Evolutionary conservation across 23 tunicate genomes (phyloP).

Genomic region (Halocynthia roretzi): DNA sequence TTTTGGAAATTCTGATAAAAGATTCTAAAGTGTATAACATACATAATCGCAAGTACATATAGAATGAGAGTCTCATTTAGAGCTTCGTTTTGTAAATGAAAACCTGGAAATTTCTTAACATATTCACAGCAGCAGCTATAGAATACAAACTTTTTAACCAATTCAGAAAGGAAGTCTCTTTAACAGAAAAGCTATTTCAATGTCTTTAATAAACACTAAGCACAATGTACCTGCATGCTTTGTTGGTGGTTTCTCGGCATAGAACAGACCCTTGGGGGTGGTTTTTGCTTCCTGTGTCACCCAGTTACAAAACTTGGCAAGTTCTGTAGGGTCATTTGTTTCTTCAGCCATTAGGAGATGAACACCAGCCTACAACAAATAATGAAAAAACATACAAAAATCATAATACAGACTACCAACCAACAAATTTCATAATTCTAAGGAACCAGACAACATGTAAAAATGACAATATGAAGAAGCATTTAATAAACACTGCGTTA

Average conservation of each 20-base stretch:
- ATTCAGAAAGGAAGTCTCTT: no score
- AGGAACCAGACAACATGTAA: neutral
- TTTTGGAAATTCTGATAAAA: no score
- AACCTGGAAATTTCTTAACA: no score
- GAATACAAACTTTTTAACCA: no score
- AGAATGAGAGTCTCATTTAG: no score
- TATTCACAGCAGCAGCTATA: no score
- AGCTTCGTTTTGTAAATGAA: no score
- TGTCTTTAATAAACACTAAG: no score
- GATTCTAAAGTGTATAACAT: no score
- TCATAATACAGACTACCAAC: neutral
- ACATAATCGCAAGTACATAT: no score
- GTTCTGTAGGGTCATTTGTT: conserved; percentile 10
- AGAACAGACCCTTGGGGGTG: conserved; percentile 52
- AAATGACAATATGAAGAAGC: neutral
- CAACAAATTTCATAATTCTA: neutral
- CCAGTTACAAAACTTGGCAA: conserved; percentile 66
- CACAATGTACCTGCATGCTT: conserved; percentile 66
- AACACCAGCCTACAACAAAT: conserved; percentile 61
- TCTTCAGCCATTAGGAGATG: conserved; percentile 41
- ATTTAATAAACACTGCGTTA: neutral
- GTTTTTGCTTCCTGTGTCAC: conserved; percentile 23
- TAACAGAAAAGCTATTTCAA: no score
- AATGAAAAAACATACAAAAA: neutral
- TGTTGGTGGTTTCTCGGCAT: conserved; percentile 45